Percentiles rank a stretch among this genome's conserved stretches.
These are phyloP conservation scores for Argynnis bischoffii DNA, from an alignment of 2,888 invertebrate genomes.

Conservation along the genomic window DNA sequence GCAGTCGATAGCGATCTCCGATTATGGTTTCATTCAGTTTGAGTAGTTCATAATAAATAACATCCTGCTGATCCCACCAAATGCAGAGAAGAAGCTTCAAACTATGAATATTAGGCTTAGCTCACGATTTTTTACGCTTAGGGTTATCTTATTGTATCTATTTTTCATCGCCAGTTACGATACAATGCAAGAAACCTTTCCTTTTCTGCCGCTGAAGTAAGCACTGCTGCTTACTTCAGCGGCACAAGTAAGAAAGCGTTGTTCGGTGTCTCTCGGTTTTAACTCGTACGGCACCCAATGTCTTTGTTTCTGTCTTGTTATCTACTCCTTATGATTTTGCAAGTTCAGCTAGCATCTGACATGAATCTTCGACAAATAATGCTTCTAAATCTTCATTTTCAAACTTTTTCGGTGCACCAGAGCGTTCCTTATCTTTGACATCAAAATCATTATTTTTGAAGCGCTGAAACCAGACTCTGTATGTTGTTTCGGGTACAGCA, in stretches of 20 bases:
- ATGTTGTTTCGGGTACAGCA: slow-evolving; percentile 1
- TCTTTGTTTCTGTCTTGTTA: slow-evolving; percentile 24
- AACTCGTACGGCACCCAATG: slow-evolving; percentile 32
- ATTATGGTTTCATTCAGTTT: not conserved
- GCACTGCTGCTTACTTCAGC: no score
- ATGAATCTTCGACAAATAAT: slow-evolving; percentile 19
- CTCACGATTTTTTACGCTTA: slow-evolving; percentile 31
- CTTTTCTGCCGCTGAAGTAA: slow-evolving; percentile 29
- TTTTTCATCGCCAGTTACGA: slow-evolving; percentile 33
- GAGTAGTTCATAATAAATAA: not conserved
- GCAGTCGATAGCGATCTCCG: not conserved
- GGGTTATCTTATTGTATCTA: slow-evolving; percentile 33
- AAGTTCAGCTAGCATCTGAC: slow-evolving; percentile 22
- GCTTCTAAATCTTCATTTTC: slow-evolving; percentile 25
- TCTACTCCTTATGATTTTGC: slow-evolving; percentile 24
- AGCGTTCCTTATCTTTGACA: slow-evolving; percentile 19
- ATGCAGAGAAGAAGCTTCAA: not conserved
- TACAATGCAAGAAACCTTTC: slow-evolving; percentile 30
- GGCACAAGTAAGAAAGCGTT: slow-evolving; percentile 36
- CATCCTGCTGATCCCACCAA: not conserved
- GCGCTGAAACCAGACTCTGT: slow-evolving; percentile 1
- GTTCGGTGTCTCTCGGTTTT: slow-evolving; percentile 39
- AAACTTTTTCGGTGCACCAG: slow-evolving; percentile 19
- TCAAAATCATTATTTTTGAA: slow-evolving; percentile 22
- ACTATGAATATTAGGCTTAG: slow-evolving; percentile 4